Percentiles rank a stretch among this genome's conserved stretches.
phyloP scores from a whole-genome alignment of 2,113 vertebrate genomes.

The Zapus hudsonius region DNA sequence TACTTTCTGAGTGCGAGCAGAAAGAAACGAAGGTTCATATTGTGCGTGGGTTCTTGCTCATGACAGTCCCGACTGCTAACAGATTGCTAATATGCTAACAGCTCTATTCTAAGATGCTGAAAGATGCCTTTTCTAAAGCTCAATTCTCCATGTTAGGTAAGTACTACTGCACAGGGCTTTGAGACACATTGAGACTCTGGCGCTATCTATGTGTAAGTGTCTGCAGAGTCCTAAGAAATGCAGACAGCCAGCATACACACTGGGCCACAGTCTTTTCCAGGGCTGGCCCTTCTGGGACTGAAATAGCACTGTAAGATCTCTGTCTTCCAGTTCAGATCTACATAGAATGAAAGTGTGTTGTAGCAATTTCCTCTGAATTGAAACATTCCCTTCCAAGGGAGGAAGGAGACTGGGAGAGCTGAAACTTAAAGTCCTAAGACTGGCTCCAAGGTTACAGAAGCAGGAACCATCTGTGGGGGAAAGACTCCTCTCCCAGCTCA shows the following conservation, averaged over 20 bases:
- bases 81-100: conserved; percentile 84
- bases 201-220: not conserved
- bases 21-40: conserved; percentile 84
- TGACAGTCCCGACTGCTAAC: conserved; percentile 82
- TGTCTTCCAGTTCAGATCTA: not conserved
- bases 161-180: not conserved
- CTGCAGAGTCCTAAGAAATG: not conserved
- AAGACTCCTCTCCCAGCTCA: no score
- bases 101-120: conserved; percentile 81
- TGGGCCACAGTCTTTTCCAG: not conserved
- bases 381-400: no score
- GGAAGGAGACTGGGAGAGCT: no score
- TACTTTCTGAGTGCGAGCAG: conserved; percentile 76
- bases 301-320: not conserved
- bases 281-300: not conserved
- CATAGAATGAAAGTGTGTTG: not conserved
- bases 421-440: no score
- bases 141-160: conserved; percentile 30
- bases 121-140: conserved; percentile 66
- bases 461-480: no score
- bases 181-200: not conserved
- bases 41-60: conserved; percentile 82
- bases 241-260: not conserved
- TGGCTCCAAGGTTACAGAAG: no score
- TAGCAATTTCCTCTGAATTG: no score